Conservation (phyloP, 2,113 vertebrate species). For the Dicerorhinus sumatrensis region DNA sequence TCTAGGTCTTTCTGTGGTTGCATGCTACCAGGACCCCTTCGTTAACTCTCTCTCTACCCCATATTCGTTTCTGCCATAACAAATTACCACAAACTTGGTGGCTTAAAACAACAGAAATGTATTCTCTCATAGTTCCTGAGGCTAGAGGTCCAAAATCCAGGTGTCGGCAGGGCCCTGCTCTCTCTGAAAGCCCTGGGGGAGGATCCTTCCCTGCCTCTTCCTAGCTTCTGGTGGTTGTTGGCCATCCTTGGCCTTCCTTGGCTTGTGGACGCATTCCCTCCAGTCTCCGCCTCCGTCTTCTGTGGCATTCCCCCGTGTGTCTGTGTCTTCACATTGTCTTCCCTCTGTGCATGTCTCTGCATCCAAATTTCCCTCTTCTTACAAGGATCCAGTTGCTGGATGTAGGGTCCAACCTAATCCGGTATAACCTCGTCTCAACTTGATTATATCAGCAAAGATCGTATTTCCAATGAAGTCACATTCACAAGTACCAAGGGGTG, state of each 20-base stretch:
- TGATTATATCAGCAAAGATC: not conserved
- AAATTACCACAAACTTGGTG: not conserved
- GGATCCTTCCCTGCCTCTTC: not conserved
- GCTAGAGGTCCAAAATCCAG: not conserved
- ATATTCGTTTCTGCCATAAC: not conserved
- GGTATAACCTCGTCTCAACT: not conserved
- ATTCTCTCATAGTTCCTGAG: not conserved
- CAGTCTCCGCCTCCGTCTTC: not conserved
- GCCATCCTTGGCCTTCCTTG: not conserved
- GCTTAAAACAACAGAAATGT: not conserved
- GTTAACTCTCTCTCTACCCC: not conserved
- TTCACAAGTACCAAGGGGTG: too few relatives aligned
- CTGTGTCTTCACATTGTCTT: not conserved
- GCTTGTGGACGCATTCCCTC: not conserved
- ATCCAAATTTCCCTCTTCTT: not conserved
- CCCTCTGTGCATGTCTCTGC: not conserved
- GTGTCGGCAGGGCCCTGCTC: not conserved
- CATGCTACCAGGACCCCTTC: not conserved
- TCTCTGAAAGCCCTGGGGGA: not conserved
- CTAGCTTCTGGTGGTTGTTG: not conserved
- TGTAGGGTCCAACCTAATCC: not conserved
- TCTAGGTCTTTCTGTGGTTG: not conserved
- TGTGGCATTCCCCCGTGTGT: not conserved
- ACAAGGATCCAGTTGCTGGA: not conserved
- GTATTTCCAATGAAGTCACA: not conserved